These are phyloP conservation scores for Margarornis squamiger DNA, from an alignment of 2,797 vertebrate species.

Conservation along the genomic window DNA sequence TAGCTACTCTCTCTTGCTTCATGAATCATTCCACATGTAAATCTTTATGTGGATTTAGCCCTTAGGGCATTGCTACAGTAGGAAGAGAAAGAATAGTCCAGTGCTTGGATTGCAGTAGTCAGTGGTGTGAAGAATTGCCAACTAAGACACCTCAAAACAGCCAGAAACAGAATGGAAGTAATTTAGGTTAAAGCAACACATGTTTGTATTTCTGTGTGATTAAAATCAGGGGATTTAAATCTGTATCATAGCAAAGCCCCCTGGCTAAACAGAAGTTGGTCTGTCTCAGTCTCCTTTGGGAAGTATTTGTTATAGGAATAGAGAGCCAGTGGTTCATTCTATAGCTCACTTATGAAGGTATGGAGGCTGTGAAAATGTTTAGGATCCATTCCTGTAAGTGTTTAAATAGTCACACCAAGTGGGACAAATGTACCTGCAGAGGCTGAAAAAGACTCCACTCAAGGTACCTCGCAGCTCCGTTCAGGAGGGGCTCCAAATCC, in stretches of 20 bases:
- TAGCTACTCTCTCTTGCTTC: not conserved
- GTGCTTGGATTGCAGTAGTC: not conserved
- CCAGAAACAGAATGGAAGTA: not conserved
- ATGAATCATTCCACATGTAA: not conserved
- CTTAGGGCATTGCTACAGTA: not conserved
- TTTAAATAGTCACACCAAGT: not conserved
- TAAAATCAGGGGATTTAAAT: not conserved
- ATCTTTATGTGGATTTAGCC: not conserved
- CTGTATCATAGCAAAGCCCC: not conserved
- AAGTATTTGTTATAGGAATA: not conserved
- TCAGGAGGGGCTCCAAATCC: not conserved
- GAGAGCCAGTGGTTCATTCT: not conserved
- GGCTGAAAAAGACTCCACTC: not conserved
- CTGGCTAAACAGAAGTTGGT: not conserved
- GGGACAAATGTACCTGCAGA: not conserved
- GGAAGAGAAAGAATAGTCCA: not conserved
- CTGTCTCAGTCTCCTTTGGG: not conserved
- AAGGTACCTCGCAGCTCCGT: not conserved
- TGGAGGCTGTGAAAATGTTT: not conserved
- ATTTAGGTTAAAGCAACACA: not conserved
- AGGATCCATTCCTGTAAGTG: not conserved
- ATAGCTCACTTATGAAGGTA: not conserved
- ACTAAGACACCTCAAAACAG: not conserved
- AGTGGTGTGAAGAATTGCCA: not conserved
- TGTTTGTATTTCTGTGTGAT: not conserved